Base-by-base conservation (phyloP, 2,797 vertebrate species). In the Acipenser ruthenus region DNA sequence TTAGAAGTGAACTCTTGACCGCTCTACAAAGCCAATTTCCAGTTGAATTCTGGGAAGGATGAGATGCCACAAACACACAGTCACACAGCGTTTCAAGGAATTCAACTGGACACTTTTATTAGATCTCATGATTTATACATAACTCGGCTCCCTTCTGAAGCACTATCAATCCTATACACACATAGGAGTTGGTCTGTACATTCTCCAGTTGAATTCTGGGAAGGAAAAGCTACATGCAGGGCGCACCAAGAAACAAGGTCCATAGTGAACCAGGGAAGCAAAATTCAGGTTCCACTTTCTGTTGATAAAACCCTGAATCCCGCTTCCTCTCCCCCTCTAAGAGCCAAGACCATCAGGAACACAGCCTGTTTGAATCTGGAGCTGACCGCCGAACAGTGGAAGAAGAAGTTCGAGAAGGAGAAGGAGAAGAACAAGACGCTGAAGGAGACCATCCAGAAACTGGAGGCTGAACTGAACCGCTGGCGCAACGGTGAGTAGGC, bases 271-370 rank as follows among this genome's bases (percentile, higher is more conserved):
- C 9, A 55, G 52, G 9, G 52, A 55, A n/a, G 52, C 23, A 55
- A 9, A n/a, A 62, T 9, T 3, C 60, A 10, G 0, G 1, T 0
- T 7, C 10, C 11, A 15, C 1, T 6, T 5, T 18, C 15, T 15
- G 23, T 3, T 37, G 23, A 3, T 9, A 4, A 2, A 3, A 12
- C 62, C 55, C 6, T 1, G 5, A n/a, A 18, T 8, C 23, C 23
- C 2, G 4, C 4, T 37, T 37, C 23, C 23, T 37, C 2, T 15
- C 50, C 64, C 51, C 6, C 6, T 37, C 10, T 6, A 70, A 98
- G 96, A 74, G 96, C 95, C 66, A 98, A 98, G 88, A 98, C 95
- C 64, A 98, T 98, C 77, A 94, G 94, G 82, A 98, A 97, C 75
- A 90, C 93, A 0, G 94, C 93, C 0, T 92, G 91, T 0, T 93